phyloP scores from a whole-genome alignment of 2,797 vertebrate species.

The Holocentrus rufus region DNA sequence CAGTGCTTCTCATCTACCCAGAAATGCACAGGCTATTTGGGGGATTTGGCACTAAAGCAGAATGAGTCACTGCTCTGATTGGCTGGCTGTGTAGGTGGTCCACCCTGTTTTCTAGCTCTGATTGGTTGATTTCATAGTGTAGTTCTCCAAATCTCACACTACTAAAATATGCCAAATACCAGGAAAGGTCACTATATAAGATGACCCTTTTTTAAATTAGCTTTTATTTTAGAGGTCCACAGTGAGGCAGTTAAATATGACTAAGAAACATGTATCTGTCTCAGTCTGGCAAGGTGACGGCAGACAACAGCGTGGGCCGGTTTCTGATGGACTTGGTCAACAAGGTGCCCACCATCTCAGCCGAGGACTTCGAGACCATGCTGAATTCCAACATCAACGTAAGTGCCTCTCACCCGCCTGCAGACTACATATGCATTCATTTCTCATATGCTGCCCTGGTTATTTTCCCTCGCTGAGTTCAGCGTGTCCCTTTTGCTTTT shows the following conservation, averaged over 20 bases:
- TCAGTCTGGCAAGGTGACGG: slow-evolving; percentile 94
- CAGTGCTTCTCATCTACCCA: no score
- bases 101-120: no score
- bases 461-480: no score
- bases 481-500: no score
- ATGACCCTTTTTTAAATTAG: not conserved
- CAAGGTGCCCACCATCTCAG: slow-evolving; percentile 95
- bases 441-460: not conserved
- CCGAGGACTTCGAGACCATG: slow-evolving; percentile 98
- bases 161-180: no score
- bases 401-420: slow-evolving; percentile 64
- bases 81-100: no score
- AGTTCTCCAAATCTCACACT: no score
- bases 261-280: slow-evolving; percentile 43
- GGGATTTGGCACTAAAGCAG: no score
- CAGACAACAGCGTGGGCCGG: slow-evolving; percentile 96
- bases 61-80: no score
- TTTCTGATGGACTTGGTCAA: slow-evolving; percentile 98
- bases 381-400: slow-evolving; percentile 99
- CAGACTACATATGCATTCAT: not conserved
- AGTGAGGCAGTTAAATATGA: not conserved
- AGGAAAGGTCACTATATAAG: no score
- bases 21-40: no score
- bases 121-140: no score
- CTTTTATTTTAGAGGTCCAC: not conserved